Conservation (phyloP, 2,113 vertebrate species). For the Brachirus orientalis region DNA sequence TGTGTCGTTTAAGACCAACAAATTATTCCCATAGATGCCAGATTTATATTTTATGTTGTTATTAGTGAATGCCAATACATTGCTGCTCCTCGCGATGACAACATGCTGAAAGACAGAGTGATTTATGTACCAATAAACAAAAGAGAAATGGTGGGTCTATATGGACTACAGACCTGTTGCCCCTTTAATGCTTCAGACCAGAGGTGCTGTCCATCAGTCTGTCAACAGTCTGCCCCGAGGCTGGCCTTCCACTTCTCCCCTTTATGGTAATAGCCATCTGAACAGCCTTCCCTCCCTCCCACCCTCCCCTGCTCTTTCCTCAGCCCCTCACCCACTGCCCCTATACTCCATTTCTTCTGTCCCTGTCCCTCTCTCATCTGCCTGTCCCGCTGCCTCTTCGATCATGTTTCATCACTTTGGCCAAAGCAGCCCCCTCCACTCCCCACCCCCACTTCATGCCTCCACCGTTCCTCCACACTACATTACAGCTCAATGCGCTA, state of each 20-base stretch:
- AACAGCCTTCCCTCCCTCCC: slow-evolving; percentile 36
- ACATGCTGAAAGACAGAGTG: slow-evolving; percentile 26
- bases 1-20: background rate
- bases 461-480: background rate
- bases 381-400: slow-evolving; percentile 52
- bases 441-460: background rate
- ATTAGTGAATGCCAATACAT: background rate
- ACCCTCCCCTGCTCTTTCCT: slow-evolving; percentile 1
- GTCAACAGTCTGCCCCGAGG: slow-evolving; percentile 63
- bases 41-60: too few relatives aligned
- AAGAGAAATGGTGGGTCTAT: slow-evolving; percentile 35
- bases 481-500: slow-evolving; percentile 22
- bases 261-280: slow-evolving; percentile 63
- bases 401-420: slow-evolving; percentile 64
- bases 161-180: slow-evolving; percentile 34
- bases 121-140: slow-evolving; percentile 58
- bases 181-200: slow-evolving; percentile 59
- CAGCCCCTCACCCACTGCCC: slow-evolving; percentile 41
- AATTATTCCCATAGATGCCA: too few relatives aligned
- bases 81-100: slow-evolving; percentile 3
- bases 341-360: slow-evolving; percentile 41
- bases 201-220: slow-evolving; percentile 73
- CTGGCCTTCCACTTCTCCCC: slow-evolving; percentile 55
- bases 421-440: slow-evolving; percentile 9
- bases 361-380: slow-evolving; percentile 56